Evolutionary conservation across 2,113 vertebrate genomes (phyloP).

Genomic region (Onychostoma macrolepis): DNA sequence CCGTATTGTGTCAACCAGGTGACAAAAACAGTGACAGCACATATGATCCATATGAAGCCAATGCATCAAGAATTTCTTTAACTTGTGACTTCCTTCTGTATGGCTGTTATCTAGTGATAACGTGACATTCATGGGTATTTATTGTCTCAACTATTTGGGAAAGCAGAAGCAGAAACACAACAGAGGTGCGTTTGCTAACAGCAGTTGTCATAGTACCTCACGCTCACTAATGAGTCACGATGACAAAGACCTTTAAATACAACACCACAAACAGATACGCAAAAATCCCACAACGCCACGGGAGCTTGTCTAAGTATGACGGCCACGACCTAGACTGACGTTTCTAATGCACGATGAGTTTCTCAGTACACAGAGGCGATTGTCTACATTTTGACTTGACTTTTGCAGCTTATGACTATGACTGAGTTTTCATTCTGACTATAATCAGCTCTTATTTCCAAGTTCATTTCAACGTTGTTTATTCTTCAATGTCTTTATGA

Average conservation of each 20-base stretch:
- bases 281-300: constrained; percentile 55
- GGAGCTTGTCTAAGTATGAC: constrained; percentile 26
- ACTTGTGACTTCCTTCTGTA: constrained; percentile 17
- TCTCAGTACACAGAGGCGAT: constrained; percentile 11
- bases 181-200: neutral
- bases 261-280: constrained; percentile 40
- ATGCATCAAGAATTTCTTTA: neutral
- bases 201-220: neutral
- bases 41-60: neutral
- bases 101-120: constrained; percentile 3
- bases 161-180: neutral
- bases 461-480: neutral
- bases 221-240: neutral
- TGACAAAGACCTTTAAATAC: constrained; percentile 51
- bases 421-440: neutral
- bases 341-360: neutral
- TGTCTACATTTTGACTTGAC: constrained; percentile 10
- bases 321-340: constrained; percentile 11
- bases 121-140: neutral
- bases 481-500: neutral
- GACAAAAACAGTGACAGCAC: constrained; percentile 44
- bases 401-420: neutral
- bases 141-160: neutral
- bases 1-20: constrained; percentile 41
- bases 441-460: constrained; percentile 18